These are phyloP conservation scores for Todus mexicanus DNA, from an alignment of 2,797 vertebrate genomes.

Conservation along the genomic window DNA sequence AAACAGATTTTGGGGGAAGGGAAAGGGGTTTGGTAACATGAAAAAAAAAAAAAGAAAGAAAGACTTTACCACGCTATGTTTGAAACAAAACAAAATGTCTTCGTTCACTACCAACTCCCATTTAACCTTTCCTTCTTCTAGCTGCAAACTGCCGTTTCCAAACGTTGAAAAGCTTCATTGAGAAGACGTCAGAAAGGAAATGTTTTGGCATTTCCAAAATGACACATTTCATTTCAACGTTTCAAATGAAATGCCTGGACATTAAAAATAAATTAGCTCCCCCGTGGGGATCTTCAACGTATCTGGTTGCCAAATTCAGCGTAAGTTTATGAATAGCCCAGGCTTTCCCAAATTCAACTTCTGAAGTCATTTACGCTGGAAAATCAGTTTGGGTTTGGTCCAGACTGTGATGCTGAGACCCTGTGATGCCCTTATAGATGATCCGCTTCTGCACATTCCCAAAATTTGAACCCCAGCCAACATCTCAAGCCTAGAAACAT, in stretches of 20 bases:
- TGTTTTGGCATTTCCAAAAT: constrained; percentile 42
- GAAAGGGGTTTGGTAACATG: fast-evolving
- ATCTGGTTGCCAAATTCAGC: constrained; percentile 27
- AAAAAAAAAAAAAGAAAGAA: too few species aligned
- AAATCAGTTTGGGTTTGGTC: not conserved
- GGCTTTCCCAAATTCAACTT: not conserved
- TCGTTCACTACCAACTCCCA: not conserved
- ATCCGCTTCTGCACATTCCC: not conserved
- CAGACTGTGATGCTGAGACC: not conserved
- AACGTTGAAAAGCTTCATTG: constrained; percentile 28
- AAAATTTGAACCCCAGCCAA: constrained; percentile 3
- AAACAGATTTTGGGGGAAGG: not conserved
- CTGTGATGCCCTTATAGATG: not conserved
- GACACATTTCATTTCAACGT: constrained; percentile 43
- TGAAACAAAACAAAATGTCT: not conserved
- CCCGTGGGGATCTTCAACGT: not conserved
- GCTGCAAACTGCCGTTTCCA: not conserved
- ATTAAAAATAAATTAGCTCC: constrained; percentile 42
- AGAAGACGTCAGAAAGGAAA: constrained; percentile 43
- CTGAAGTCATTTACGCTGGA: not conserved
- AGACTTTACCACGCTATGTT: fast-evolving
- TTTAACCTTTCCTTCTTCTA: constrained; percentile 21
- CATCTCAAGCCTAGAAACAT: not conserved
- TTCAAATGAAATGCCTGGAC: constrained; percentile 34
- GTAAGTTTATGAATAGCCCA: not conserved